phyloP scores from a whole-genome alignment of 2,888 invertebrate genomes.

The Papilio demoleus region DNA sequence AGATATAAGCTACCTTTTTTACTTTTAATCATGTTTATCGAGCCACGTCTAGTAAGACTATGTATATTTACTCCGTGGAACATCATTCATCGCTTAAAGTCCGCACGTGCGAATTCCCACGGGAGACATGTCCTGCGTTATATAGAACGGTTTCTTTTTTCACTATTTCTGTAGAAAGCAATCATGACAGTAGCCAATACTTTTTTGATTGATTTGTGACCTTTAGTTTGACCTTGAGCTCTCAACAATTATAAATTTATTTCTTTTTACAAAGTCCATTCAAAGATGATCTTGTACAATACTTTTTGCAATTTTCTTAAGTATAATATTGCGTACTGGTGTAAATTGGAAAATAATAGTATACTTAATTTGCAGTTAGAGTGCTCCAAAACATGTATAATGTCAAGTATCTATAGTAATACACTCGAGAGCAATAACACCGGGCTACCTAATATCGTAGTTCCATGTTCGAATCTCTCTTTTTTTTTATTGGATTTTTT shows the following conservation, averaged over 20 bases:
- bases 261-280: neutral
- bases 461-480: no score
- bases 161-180: slow-evolving; percentile 12
- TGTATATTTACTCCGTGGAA: neutral
- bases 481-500: no score
- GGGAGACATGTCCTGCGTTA: neutral
- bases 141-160: slow-evolving; percentile 8
- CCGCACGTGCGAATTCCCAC: slow-evolving; percentile 17
- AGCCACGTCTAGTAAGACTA: neutral
- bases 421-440: no score
- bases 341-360: no score
- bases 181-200: neutral
- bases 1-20: no score
- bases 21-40: no score
- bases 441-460: no score
- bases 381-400: no score
- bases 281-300: neutral
- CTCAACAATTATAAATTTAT: neutral
- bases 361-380: no score
- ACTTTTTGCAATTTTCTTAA: neutral
- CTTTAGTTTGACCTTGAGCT: neutral
- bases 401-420: no score
- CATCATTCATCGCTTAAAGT: slow-evolving; percentile 15
- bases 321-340: no score
- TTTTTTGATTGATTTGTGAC: slow-evolving; percentile 13